A percentile compares a stretch with the other conserved stretches of the same genome.
phyloP scores from a whole-genome alignment of 1,140 invertebrate genomes.

The fruit fly (Drosophila melanogaster) region Release_6_plus_ISO1_MT NT_037436.4:16469501-16470000 shows the following conservation, averaged over 20 bases:
- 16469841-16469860: constrained; percentile 48
- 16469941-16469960: neutral
- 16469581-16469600: constrained; percentile 20
- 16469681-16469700: constrained; percentile 35
- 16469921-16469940: constrained; percentile 3
- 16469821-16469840: constrained; percentile 17
- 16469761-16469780: constrained; percentile 35
- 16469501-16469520: constrained; percentile 30
- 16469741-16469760: constrained; percentile 2
- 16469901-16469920: constrained; percentile 17
- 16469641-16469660: constrained; percentile 65
- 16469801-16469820: constrained; percentile 45
- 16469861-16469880: constrained; percentile 46
- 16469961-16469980: neutral
- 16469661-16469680: constrained; percentile 31
- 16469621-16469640: constrained; percentile 73
- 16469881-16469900: constrained; percentile 46
- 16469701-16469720: constrained; percentile 57
- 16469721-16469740: neutral
- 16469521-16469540: constrained; percentile 8
- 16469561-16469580: constrained; percentile 37
- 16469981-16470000: neutral
- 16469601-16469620: constrained; percentile 69
- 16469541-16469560: constrained; percentile 76
- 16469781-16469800: constrained; percentile 8